Conservation (phyloP, 2,113 vertebrate genomes). For the Mirza zaza region DNA sequence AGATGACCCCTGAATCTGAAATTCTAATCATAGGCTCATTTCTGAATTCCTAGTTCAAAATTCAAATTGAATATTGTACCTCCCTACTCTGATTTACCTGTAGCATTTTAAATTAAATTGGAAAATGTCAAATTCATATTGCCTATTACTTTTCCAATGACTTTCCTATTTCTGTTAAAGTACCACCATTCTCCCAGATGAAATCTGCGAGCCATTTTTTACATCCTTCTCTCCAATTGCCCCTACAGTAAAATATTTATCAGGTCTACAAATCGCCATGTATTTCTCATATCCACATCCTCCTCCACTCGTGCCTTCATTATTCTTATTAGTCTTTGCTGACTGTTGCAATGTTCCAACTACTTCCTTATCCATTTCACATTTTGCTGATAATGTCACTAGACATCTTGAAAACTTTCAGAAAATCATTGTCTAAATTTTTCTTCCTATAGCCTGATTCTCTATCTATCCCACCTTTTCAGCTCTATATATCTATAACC, state of each 20-base stretch:
- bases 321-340: not conserved
- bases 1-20: not conserved
- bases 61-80: not conserved
- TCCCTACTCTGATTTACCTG: not conserved
- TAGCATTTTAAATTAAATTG: not conserved
- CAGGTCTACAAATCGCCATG: not conserved
- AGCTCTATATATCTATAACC: not conserved
- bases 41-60: not conserved
- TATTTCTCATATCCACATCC: not conserved
- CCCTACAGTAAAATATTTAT: not conserved
- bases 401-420: not conserved
- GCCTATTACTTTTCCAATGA: not conserved
- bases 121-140: not conserved
- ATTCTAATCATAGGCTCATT: not conserved
- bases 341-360: not conserved
- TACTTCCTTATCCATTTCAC: not conserved
- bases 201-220: not conserved
- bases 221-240: not conserved
- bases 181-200: not conserved
- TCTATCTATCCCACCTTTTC: not conserved
- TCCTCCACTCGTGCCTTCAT: not conserved
- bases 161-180: not conserved
- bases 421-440: not conserved
- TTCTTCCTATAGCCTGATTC: not conserved
- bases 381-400: not conserved